A percentile compares a stretch with the other conserved stretches of the same genome.
Evolutionary conservation across 2,888 invertebrate genomes (phyloP).

Genomic region (Lissonota sp.): DNA sequence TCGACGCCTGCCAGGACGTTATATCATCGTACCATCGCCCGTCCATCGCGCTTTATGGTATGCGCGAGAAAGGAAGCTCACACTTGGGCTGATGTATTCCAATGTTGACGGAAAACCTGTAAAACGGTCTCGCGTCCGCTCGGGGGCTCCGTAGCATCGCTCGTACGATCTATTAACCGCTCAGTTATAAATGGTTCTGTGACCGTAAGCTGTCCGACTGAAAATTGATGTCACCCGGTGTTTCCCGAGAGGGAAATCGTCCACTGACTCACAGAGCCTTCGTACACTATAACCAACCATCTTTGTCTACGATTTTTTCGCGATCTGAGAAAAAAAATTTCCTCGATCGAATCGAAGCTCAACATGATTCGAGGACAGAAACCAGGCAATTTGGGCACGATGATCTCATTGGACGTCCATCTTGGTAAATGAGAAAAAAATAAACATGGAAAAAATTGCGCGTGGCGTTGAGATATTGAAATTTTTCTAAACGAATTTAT

Average conservation of each 20-base stretch:
- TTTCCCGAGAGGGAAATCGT: conserved; percentile 80
- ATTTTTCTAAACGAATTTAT: too few species aligned
- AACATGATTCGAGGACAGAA: too few species aligned
- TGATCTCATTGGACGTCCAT: too few species aligned
- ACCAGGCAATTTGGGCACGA: too few species aligned
- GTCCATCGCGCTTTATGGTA: conserved; percentile 26
- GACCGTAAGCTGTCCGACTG: conserved; percentile 61
- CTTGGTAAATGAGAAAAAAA: too few species aligned
- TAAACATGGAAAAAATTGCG: too few species aligned
- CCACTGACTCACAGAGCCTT: conserved; percentile 75
- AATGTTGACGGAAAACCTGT: conserved; percentile 82
- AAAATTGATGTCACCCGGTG: conserved; percentile 77
- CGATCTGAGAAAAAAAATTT: conserved; percentile 12
- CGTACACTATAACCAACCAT: background rate
- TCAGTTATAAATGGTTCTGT: conserved; percentile 81
- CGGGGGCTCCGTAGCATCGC: conserved; percentile 68
- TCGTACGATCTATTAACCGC: conserved; percentile 77
- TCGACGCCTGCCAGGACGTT: conserved; percentile 55
- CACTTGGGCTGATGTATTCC: conserved; percentile 73
- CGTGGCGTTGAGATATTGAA: too few species aligned
- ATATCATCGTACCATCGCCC: conserved; percentile 26
- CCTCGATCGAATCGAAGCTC: background rate
- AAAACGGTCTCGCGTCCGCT: conserved; percentile 75
- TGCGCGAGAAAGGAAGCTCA: conserved; percentile 34
- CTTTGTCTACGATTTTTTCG: conserved; percentile 13